Percentiles rank a stretch among this genome's conserved stretches.
Conservation (phyloP, 2,888 invertebrate genomes). For the Bellardia pandia region DNA sequence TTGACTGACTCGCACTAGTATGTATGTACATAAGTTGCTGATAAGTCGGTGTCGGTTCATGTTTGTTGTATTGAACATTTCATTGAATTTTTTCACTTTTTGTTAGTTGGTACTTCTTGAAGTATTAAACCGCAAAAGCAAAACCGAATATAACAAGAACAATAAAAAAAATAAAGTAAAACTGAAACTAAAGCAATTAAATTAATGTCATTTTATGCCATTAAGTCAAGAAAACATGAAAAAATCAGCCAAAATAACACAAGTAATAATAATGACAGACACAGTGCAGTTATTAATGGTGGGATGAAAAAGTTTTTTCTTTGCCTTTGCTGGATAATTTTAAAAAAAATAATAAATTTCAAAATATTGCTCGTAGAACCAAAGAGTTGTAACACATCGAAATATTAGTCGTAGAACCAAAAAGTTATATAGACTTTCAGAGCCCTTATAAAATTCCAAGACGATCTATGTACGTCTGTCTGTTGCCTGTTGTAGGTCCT, state of each 20-base stretch:
- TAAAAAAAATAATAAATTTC: no score
- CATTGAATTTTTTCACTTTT: slow-evolving; percentile 38
- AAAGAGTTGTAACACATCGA: no score
- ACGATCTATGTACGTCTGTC: no score
- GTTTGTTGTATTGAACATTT: slow-evolving; percentile 15
- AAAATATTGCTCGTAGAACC: no score
- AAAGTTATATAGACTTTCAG: no score
- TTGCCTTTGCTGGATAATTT: no score
- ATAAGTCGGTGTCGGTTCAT: slow-evolving; percentile 28
- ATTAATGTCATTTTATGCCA: slow-evolving; percentile 62
- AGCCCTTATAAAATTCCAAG: no score
- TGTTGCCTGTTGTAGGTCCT: no score
- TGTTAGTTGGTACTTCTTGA: background rate
- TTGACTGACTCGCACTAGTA: background rate
- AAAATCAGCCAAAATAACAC: slow-evolving; percentile 57
- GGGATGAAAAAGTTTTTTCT: background rate
- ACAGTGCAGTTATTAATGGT: slow-evolving; percentile 18
- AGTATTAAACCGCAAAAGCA: slow-evolving; percentile 1
- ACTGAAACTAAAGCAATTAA: slow-evolving; percentile 57
- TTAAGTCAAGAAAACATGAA: slow-evolving; percentile 63
- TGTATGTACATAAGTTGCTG: no score
- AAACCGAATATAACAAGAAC: background rate
- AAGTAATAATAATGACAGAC: slow-evolving; percentile 25
- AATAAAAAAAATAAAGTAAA: slow-evolving; percentile 4
- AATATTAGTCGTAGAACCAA: no score